These are phyloP conservation scores for Bovichtus diacanthus DNA, from an alignment of 2,797 vertebrate species.

Conservation along the genomic window DNA sequence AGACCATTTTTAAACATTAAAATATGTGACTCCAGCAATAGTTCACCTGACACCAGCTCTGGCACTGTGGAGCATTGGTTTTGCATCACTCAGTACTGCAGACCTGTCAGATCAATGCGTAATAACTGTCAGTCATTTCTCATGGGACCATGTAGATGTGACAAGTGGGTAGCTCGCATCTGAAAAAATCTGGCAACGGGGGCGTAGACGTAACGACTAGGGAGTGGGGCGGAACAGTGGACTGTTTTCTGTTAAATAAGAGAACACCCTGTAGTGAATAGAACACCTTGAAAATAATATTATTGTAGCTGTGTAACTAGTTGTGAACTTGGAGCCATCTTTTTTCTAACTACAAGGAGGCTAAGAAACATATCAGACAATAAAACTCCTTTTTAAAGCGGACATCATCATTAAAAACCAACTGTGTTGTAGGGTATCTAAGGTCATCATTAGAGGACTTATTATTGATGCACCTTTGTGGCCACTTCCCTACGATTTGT, in stretches of 20 bases:
- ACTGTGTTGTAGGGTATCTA: slow-evolving; percentile 1
- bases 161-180: slow-evolving; percentile 42
- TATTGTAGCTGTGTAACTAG: background rate
- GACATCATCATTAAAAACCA: background rate
- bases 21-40: too few relatives aligned
- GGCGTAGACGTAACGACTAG: slow-evolving; percentile 11
- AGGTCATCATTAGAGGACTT: background rate
- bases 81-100: slow-evolving; percentile 42
- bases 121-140: slow-evolving; percentile 70
- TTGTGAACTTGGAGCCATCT: background rate
- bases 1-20: slow-evolving; percentile 22
- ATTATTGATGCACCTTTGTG: too few relatives aligned
- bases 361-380: background rate
- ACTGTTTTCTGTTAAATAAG: slow-evolving; percentile 18
- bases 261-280: background rate
- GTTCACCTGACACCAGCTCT: slow-evolving; percentile 40
- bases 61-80: slow-evolving; percentile 20
- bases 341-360: background rate
- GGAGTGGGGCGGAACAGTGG: background rate
- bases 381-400: background rate
- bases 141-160: slow-evolving; percentile 51
- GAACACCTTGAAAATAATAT: background rate
- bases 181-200: slow-evolving; percentile 50
- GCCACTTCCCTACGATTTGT: background rate
- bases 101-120: slow-evolving; percentile 61